Conservation (phyloP, 2,797 vertebrate species). For the Nothura maculosa region DNA sequence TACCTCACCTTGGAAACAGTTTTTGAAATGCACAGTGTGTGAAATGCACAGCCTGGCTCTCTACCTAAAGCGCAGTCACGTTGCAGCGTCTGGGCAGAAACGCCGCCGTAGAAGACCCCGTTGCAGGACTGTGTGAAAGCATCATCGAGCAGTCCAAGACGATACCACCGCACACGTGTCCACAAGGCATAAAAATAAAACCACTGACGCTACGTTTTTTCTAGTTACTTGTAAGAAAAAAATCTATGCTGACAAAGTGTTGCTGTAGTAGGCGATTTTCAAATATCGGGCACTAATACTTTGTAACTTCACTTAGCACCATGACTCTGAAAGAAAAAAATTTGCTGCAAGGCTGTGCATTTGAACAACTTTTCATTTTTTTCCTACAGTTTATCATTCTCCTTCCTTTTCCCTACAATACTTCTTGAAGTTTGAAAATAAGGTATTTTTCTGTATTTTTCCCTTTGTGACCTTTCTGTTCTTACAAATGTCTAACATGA, state of each 20-base stretch:
- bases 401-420: background rate
- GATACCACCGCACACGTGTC: rapidly evolving
- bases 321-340: background rate
- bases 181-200: background rate
- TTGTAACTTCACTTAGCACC: background rate
- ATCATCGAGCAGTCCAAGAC: background rate
- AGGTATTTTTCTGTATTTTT: background rate
- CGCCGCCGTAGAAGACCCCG: no score
- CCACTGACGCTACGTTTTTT: rapidly evolving
- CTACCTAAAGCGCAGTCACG: background rate
- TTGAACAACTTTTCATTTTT: background rate
- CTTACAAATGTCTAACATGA: background rate
- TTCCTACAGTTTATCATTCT: background rate
- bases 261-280: background rate
- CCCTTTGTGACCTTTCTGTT: background rate
- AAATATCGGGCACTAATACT: background rate
- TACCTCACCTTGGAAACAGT: background rate
- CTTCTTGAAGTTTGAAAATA: background rate
- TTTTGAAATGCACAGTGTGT: background rate
- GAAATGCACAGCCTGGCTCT: background rate
- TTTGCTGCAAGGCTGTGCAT: background rate
- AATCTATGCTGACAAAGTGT: background rate
- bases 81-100: background rate
- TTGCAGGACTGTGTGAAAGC: background rate
- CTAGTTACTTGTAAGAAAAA: background rate